Percentiles rank a stretch among this genome's conserved stretches.
Evolutionary conservation across 2,888 invertebrate genomes (phyloP).

Genomic region (Stenichneumon culpator): DNA sequence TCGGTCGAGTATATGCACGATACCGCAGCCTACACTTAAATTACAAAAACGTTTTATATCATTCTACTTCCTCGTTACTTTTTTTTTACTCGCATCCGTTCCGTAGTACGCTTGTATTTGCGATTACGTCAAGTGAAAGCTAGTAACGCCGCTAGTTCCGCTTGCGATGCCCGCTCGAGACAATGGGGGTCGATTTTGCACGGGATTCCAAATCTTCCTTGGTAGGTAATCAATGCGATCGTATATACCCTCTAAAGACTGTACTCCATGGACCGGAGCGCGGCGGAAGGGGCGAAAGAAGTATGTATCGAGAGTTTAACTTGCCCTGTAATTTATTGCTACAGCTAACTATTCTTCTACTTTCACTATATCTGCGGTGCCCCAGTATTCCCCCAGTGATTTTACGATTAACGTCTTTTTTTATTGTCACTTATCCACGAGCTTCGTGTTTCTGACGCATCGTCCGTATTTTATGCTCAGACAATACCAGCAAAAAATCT

Average conservation of each 20-base stretch:
- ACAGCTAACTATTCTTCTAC: conserved; percentile 10
- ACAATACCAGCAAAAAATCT: conserved; percentile 79
- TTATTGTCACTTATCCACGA: background rate
- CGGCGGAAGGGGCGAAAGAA: conserved; percentile 4
- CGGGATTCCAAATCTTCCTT: background rate
- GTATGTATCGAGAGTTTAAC: conserved; percentile 54
- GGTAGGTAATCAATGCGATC: conserved; percentile 59
- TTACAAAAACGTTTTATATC: conserved; percentile 15
- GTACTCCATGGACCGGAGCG: background rate
- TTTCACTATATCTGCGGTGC: conserved; percentile 36
- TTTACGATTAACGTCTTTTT: conserved; percentile 6
- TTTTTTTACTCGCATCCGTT: conserved; percentile 51
- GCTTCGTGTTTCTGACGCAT: conserved; percentile 67
- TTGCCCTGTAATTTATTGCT: conserved; percentile 8
- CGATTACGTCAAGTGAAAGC: conserved; percentile 36
- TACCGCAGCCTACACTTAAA: conserved; percentile 28
- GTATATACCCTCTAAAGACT: background rate
- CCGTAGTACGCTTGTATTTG: conserved; percentile 61
- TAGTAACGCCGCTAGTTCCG: conserved; percentile 34
- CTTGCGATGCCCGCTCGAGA: conserved; percentile 45
- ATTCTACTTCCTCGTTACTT: conserved; percentile 11
- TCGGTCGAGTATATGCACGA: conserved; percentile 45
- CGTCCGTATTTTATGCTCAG: conserved; percentile 66
- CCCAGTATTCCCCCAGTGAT: conserved; percentile 43
- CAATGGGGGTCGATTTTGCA: conserved; percentile 2